Evolutionary conservation across 1,140 invertebrate species (phyloP), one percentile per base, ranked within the genome.

Genomic region (Calosoma granatense): DNA sequence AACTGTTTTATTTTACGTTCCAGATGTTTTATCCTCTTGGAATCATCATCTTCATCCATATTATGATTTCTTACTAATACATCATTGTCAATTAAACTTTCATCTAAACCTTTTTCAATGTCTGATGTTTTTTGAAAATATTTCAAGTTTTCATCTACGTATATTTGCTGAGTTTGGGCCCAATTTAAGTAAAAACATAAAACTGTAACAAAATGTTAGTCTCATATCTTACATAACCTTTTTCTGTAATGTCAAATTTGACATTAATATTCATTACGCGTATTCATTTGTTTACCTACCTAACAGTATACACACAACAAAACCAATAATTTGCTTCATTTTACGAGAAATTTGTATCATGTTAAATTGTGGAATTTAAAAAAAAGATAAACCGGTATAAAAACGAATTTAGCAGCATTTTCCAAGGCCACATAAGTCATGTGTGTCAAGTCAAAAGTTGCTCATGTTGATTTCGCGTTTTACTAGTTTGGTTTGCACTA

Each of bases 1-100:
- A 92, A 70, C 20, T 79, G 73, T 22, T 78, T 74, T 0, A 92
- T 69, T 73, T 87, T 87, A 17, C 80, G 78, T 70, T 90, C 86
- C 41, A 93, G 66, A 21, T 84, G 75, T 47, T 75, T 71, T 58
- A 92, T 83, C 65, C 78, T 75, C 36, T 70, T 72, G 56, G 79
- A 80, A 1, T 84, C 82, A 60, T 83, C 78, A 53, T 76, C 65
- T 4, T 86, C 63, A 61, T 83, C 77, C n/a, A 53, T 65, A 72
- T 43, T 77, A 76, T 51, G 67, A 68, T 30, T 70, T 71, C 53
- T 61, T 61, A 39, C 20, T 23, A 17, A 56, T 56, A 67, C 58
- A 14, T 66, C 55, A 19, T 59, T 64, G 2, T 21, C 21, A 63
- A 52, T 57, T 55, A 55, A 19, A 57, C 4, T 9, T 59, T 56